phyloP scores from a whole-genome alignment of 2,797 vertebrate genomes.

The Triplophysa yarkandensis region DNA sequence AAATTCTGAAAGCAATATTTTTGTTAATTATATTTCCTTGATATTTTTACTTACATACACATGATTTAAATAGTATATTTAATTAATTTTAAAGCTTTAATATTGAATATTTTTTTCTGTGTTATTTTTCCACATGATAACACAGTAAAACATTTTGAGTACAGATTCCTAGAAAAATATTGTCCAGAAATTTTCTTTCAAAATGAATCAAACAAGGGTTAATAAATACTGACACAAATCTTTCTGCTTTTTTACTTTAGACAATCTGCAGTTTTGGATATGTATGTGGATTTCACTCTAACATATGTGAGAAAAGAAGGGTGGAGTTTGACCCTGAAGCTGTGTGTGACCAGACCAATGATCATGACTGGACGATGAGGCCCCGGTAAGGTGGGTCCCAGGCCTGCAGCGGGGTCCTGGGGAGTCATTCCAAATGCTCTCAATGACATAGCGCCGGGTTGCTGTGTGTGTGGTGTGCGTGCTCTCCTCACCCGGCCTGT shows the following conservation, averaged over 20 bases:
- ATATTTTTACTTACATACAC: too few relatives aligned
- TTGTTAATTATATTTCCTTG: too few relatives aligned
- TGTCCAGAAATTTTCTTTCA: too few relatives aligned
- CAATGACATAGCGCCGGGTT: conserved; percentile 49
- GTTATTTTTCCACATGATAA: too few relatives aligned
- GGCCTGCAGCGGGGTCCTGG: conserved; percentile 39
- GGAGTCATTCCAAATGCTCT: conserved; percentile 54
- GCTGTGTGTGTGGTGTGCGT: conserved; percentile 37
- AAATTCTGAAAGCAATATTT: too few relatives aligned
- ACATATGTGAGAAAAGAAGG: conserved; percentile 47
- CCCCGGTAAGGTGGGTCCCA: conserved; percentile 51
- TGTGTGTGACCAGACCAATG: conserved; percentile 26
- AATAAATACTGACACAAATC: too few relatives aligned
- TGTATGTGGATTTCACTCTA: conserved; percentile 37
- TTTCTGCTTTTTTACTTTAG: conserved; percentile 1
- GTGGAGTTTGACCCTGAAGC: conserved; percentile 50
- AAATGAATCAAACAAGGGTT: too few relatives aligned
- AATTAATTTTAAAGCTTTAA: too few relatives aligned
- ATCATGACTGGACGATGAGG: conserved; percentile 53
- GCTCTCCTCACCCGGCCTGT: conserved; percentile 62
- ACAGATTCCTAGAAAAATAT: too few relatives aligned
- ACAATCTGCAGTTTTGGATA: conserved; percentile 31
- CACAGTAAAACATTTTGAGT: too few relatives aligned
- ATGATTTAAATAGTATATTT: too few relatives aligned
- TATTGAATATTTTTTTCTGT: too few relatives aligned